These are phyloP conservation scores for Lissonota sp. DNA, from an alignment of 2,888 invertebrate genomes.

Conservation along the genomic window DNA sequence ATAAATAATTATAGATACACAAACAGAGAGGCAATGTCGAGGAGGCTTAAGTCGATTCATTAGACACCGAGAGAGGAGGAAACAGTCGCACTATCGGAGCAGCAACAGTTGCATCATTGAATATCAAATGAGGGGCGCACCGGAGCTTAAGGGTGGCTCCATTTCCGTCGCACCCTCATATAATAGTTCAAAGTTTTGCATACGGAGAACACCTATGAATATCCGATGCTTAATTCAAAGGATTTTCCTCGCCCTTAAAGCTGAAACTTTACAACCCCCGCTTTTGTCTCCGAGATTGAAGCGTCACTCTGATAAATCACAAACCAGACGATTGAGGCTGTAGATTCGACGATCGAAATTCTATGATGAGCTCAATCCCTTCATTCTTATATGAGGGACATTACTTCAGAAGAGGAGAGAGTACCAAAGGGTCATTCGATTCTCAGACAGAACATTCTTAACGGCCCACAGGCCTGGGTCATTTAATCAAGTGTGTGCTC, in stretches of 20 bases:
- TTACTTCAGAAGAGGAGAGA: constrained; percentile 20
- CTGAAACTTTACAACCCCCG: too few species aligned
- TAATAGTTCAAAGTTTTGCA: constrained; percentile 74
- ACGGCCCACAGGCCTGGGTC: constrained; percentile 32
- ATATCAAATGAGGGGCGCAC: constrained; percentile 61
- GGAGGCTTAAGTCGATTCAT: constrained; percentile 10
- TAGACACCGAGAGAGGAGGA: constrained; percentile 49
- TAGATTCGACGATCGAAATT: not conserved
- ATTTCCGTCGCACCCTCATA: constrained; percentile 28
- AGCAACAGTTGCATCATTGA: constrained; percentile 44
- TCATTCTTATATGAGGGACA: not conserved
- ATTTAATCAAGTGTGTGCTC: constrained; percentile 49
- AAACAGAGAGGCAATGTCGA: not conserved
- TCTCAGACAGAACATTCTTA: constrained; percentile 33
- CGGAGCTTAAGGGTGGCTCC: constrained; percentile 26
- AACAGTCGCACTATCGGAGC: constrained; percentile 22
- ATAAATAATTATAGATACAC: constrained; percentile 1
- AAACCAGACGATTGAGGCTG: not conserved
- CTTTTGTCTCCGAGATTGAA: too few species aligned
- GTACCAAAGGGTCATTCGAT: constrained; percentile 1
- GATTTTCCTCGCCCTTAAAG: not conserved
- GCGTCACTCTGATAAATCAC: too few species aligned
- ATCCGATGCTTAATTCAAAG: constrained; percentile 66
- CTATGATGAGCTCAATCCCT: not conserved
- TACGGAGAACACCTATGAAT: constrained; percentile 74